Evolutionary conservation across 2,797 vertebrate genomes (phyloP).

Genomic region (Crypturellus tataupa): DNA sequence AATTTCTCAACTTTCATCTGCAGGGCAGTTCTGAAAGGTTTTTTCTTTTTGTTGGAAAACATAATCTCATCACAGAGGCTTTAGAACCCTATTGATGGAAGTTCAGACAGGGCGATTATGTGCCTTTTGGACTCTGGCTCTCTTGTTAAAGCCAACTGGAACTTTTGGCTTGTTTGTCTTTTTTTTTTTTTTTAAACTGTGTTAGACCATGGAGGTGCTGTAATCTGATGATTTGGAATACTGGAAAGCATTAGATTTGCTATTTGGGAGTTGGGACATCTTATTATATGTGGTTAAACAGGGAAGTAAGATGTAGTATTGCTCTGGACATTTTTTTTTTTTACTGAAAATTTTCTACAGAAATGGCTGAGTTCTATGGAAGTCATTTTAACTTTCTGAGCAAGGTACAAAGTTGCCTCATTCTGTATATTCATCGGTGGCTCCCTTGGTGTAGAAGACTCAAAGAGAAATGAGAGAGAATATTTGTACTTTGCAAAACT

Average conservation of each 20-base stretch:
- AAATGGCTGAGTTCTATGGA: background rate
- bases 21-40: background rate
- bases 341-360: background rate
- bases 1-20: conserved; percentile 31
- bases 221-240: background rate
- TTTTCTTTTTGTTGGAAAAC: conserved; percentile 11
- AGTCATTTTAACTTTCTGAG: background rate
- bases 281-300: background rate
- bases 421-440: background rate
- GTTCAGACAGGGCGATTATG: background rate
- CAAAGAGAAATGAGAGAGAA: conserved; percentile 53
- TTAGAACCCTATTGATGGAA: conserved; percentile 9
- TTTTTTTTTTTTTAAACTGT: background rate
- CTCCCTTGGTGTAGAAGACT: background rate
- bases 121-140: background rate
- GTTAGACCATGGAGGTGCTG: background rate
- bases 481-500: conserved; percentile 48
- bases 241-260: background rate
- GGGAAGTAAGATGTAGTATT: background rate
- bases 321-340: background rate
- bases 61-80: conserved; percentile 42
- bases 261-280: background rate
- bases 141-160: background rate
- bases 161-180: background rate
- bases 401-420: background rate